phyloP scores from a whole-genome alignment of 2,113 vertebrate genomes.

The Cyanoderma ruficeps region DNA sequence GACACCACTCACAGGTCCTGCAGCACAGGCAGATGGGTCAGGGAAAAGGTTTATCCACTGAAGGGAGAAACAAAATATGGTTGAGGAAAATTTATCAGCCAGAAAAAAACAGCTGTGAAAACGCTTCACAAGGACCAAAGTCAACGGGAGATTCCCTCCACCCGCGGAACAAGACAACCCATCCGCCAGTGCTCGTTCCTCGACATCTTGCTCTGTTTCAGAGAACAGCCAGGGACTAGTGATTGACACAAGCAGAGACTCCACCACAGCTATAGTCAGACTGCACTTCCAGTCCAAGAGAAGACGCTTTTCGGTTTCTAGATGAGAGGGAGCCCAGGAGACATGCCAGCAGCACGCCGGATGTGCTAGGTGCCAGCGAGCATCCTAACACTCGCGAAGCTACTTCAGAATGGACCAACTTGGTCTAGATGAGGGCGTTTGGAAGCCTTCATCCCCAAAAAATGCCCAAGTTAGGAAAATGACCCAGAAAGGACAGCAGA shows the following conservation, averaged over 20 bases:
- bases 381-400: neutral
- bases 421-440: neutral
- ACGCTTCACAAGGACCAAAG: neutral
- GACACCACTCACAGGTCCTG: neutral
- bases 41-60: neutral
- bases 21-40: neutral
- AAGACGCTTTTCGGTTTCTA: neutral
- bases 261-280: neutral
- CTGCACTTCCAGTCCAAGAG: neutral
- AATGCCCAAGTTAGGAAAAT: neutral
- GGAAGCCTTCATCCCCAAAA: neutral
- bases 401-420: neutral
- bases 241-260: neutral
- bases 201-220: neutral
- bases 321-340: neutral
- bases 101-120: neutral
- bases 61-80: neutral
- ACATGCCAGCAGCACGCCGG: rapidly evolving
- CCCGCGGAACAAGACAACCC: neutral
- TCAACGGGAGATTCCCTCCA: neutral
- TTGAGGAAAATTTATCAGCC: neutral
- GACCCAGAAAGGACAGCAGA: neutral
- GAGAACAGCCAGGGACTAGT: neutral
- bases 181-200: neutral
- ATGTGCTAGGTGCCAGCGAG: rapidly evolving